phyloP scores from a whole-genome alignment of 2,797 vertebrate species.

The Babyrousa celebensis region DNA sequence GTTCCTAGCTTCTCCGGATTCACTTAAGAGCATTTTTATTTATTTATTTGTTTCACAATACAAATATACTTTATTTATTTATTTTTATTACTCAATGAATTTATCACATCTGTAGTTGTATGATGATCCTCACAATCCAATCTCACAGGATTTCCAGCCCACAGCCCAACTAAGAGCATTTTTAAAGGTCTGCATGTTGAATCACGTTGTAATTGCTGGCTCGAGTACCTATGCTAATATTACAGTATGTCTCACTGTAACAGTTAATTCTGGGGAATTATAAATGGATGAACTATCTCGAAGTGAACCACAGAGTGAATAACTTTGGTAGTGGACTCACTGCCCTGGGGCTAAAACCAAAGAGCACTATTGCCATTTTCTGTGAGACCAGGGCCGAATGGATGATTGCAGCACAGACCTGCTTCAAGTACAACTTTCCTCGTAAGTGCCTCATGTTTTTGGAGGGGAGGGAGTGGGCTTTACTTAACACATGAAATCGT shows the following conservation, averaged over 20 bases:
- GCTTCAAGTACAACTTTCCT: slow-evolving; percentile 98
- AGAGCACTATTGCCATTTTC: slow-evolving; percentile 96
- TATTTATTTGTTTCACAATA: too few relatives aligned
- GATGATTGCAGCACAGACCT: slow-evolving; percentile 98
- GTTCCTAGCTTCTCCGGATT: slow-evolving; percentile 23
- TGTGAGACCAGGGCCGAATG: slow-evolving; percentile 99
- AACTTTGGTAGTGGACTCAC: slow-evolving; percentile 95
- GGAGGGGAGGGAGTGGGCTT: neutral
- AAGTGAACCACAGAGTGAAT: slow-evolving; percentile 92
- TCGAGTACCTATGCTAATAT: slow-evolving; percentile 60
- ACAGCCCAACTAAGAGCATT: neutral
- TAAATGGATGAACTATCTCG: slow-evolving; percentile 96
- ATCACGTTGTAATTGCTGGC: slow-evolving; percentile 60
- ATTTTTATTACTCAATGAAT: too few relatives aligned
- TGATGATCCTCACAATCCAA: too few relatives aligned
- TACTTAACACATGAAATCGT: slow-evolving; percentile 28
- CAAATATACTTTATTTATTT: too few relatives aligned
- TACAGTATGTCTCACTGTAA: slow-evolving; percentile 57
- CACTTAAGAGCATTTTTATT: slow-evolving; percentile 40
- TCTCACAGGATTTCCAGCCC: too few relatives aligned
- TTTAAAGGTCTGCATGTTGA: slow-evolving; percentile 51
- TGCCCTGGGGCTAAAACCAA: slow-evolving; percentile 95
- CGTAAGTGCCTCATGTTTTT: slow-evolving; percentile 91
- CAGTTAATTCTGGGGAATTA: slow-evolving; percentile 97
- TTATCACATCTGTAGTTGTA: too few relatives aligned